Conservation (phyloP, 1,140 invertebrate species). For the Agrypnia vestita region DNA sequence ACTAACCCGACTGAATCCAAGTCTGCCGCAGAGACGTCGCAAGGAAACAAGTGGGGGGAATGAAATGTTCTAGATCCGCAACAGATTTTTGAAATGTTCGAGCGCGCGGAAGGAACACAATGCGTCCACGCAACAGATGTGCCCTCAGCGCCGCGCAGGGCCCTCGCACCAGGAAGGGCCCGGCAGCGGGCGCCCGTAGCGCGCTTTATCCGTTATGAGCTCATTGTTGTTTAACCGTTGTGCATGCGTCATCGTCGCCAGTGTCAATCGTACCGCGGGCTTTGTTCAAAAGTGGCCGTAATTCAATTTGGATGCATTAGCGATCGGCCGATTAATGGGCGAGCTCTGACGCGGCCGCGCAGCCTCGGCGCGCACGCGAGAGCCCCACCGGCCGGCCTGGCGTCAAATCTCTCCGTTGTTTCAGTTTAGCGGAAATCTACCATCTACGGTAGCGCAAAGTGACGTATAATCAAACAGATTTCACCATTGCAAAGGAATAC, state of each 20-base stretch:
- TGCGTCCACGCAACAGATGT: conserved; percentile 38
- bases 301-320: conserved; percentile 27
- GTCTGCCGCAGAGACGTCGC: too few relatives aligned
- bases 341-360: background rate
- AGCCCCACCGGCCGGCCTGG: background rate
- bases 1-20: too few relatives aligned
- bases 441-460: background rate
- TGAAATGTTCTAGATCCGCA: background rate
- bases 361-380: background rate
- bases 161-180: conserved; percentile 4
- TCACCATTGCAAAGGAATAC: too few relatives aligned
- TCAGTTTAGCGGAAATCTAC: background rate
- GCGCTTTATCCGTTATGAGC: conserved; percentile 47
- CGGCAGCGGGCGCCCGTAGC: conserved; percentile 24
- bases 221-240: conserved; percentile 46
- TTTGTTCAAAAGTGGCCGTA: conserved; percentile 7
- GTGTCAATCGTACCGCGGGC: conserved; percentile 32
- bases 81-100: conserved; percentile 6
- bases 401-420: conserved; percentile 11
- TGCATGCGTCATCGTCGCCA: conserved; percentile 34
- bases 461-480: too few relatives aligned
- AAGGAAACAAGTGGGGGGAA: too few relatives aligned
- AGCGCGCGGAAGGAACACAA: background rate
- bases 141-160: background rate
- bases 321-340: background rate